Base-by-base conservation (phyloP, 53 echinoderm and acorn worm genomes). In the Holothuria scabra region DNA sequence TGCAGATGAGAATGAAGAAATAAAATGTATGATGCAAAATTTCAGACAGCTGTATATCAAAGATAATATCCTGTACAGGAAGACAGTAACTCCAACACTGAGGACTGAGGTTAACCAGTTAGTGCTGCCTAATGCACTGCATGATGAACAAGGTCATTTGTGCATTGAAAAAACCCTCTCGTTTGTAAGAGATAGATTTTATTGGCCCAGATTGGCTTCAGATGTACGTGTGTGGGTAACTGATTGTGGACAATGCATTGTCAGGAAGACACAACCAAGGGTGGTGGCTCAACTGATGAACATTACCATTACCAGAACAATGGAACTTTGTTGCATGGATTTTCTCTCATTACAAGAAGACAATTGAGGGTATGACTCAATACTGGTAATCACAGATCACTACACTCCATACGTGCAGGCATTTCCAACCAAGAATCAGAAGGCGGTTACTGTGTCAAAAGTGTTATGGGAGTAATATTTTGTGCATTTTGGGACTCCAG, bases 321-420 rank as follows among this genome's bases (percentile, higher is more conserved):
- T 87, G 28, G 87, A 87, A 46, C 29, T 83, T 5, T 82, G 68
- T 1, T 87, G 87, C 32, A 82, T 87, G 87, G 87, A 87, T 28
- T 87, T 48, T 28, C 31, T 87, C 21, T 58, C 87, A 16, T 62
- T 87, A 9, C 62, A 87, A 30, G 71, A 82, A 29, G 65, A 79
- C 19, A 87, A 82, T 14, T 71, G 70, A 23, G 87, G 87, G 4
- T 82, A 82, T 46, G 52, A 84, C 4, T 83, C 76, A 29, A 91
- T 91, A 56, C 60, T 89, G 12, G 84, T 92, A 5, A 76, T 89
- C 28, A 92, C 92, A 7, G 89, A 92, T 46, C 88, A 92, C 55
- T 92, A 87, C 37, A 92, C 92, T 31, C 65, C 83, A 12, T 64
- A 64, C 14, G 64, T 26, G 11, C 64, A 64, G 23, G 64, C 30